These are phyloP conservation scores for Idaea straminata DNA, from an alignment of 2,888 invertebrate species.

Conservation along the genomic window DNA sequence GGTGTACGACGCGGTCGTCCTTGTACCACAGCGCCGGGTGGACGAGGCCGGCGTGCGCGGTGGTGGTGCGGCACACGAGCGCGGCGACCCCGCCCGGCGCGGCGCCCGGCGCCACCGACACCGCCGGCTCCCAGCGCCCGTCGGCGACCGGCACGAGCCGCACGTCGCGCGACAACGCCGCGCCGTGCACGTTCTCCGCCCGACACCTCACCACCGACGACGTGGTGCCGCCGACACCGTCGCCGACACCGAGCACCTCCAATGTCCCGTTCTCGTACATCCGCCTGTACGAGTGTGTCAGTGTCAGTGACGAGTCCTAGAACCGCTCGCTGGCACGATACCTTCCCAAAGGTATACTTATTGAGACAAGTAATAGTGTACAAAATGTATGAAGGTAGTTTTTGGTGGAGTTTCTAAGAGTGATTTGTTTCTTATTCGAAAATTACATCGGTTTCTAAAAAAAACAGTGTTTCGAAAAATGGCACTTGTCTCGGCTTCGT, in stretches of 20 bases:
- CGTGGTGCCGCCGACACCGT: constrained; percentile 21
- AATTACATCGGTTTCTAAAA: too few species aligned
- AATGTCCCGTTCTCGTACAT: constrained; percentile 58
- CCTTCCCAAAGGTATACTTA: too few species aligned
- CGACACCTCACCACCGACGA: constrained; percentile 80
- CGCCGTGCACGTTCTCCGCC: constrained; percentile 87
- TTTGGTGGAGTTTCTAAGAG: too few species aligned
- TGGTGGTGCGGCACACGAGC: constrained; percentile 38
- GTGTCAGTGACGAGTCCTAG: too few species aligned
- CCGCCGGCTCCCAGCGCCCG: constrained; percentile 5
- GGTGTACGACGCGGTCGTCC: constrained; percentile 42
- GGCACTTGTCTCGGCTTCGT: too few species aligned
- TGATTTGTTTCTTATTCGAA: too few species aligned
- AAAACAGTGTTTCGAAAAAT: too few species aligned
- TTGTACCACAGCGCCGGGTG: constrained; percentile 53
- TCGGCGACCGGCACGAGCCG: constrained; percentile 85
- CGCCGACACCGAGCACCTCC: constrained; percentile 38
- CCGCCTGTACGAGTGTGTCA: too few species aligned
- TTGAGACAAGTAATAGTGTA: too few species aligned
- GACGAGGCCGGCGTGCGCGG: constrained; percentile 29
- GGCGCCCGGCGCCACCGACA: constrained; percentile 10
- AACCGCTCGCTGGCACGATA: too few species aligned
- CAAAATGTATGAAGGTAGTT: too few species aligned
- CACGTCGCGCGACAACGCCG: constrained; percentile 87
- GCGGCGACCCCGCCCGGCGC: constrained; percentile 57